Evolutionary conservation across 1,140 invertebrate species (phyloP).

Genomic region (Aphidius ervi): DNA sequence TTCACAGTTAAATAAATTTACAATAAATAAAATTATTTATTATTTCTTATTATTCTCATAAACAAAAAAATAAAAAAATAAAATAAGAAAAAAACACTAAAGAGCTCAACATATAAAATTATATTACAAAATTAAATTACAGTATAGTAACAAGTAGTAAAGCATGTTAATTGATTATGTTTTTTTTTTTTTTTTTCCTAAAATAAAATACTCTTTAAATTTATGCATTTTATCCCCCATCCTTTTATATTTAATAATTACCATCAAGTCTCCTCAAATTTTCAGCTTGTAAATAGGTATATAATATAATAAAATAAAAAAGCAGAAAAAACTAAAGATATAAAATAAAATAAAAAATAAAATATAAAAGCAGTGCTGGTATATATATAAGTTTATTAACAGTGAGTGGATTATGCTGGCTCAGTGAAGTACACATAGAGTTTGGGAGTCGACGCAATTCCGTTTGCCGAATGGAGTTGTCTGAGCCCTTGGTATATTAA

Average conservation of each 20-base stretch:
- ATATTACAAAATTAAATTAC: neutral
- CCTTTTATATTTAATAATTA: too few species aligned
- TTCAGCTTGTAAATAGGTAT: too few species aligned
- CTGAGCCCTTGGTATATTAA: constrained; percentile 26
- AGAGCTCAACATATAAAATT: neutral
- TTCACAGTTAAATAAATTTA: neutral
- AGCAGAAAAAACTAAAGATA: neutral
- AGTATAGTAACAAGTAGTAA: too few species aligned
- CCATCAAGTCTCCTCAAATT: too few species aligned
- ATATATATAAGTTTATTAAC: constrained; percentile 9
- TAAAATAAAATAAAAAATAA: neutral
- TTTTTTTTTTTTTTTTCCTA: too few species aligned
- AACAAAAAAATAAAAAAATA: neutral
- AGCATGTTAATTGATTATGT: too few species aligned
- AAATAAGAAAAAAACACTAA: too few species aligned
- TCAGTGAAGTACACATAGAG: neutral
- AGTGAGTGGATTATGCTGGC: constrained; percentile 10
- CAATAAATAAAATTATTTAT: neutral
- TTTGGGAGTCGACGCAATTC: neutral
- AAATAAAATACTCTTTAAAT: too few species aligned
- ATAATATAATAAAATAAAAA: too few species aligned
- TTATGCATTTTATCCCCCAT: too few species aligned
- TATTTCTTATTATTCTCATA: neutral
- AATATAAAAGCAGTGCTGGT: neutral
- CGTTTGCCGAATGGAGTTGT: neutral